phyloP scores from a whole-genome alignment of 2,113 vertebrate species.

The Clarias macrocephalus region DNA sequence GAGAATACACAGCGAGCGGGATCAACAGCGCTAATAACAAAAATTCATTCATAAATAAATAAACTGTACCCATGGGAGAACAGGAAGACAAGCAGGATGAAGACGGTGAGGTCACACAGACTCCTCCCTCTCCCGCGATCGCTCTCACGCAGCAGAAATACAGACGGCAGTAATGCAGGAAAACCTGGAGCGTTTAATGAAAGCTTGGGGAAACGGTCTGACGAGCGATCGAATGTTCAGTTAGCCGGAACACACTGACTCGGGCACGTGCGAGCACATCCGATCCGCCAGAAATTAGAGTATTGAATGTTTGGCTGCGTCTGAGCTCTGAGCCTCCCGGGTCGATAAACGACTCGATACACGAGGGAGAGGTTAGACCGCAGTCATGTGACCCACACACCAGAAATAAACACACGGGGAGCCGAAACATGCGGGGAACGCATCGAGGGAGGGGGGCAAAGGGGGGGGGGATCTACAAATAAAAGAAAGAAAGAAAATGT shows the following conservation, averaged over 20 bases:
- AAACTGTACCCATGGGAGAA: no score
- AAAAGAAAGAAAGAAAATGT: not conserved
- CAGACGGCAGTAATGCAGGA: not conserved
- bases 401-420: not conserved
- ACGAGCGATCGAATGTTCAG: not conserved
- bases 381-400: not conserved
- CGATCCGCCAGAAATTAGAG: not conserved
- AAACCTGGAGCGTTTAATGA: not conserved
- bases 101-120: not conserved
- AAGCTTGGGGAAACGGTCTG: not conserved
- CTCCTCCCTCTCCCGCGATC: not conserved
- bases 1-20: not conserved
- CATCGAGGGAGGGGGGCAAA: no score
- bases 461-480: not conserved
- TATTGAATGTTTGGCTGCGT: not conserved
- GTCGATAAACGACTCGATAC: conserved; percentile 4
- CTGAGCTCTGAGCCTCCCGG: not conserved
- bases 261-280: not conserved
- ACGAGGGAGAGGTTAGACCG: not conserved
- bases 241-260: not conserved
- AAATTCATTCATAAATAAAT: no score
- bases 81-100: not conserved
- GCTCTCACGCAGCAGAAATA: not conserved
- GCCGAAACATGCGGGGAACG: no score
- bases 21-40: not conserved